phyloP scores from a whole-genome alignment of 2,113 vertebrate genomes.

The Suricata suricatta region DNA sequence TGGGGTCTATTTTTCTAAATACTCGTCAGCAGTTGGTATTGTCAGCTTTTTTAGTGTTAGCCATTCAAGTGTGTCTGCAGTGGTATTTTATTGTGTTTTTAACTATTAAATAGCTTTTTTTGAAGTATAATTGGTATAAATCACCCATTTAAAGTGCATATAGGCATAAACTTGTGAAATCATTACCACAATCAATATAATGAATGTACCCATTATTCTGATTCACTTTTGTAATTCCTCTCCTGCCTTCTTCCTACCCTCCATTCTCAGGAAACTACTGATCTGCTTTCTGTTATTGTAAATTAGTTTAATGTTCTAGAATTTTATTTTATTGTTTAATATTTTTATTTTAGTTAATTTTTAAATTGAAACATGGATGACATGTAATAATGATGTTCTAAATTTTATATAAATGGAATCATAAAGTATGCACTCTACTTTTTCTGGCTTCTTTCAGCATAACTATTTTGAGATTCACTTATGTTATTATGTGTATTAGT shows the following conservation, averaged over 20 bases:
- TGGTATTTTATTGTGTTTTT: neutral
- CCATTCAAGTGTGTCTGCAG: neutral
- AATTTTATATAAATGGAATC: constrained; percentile 17
- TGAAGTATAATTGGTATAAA: neutral
- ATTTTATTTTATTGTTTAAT: neutral
- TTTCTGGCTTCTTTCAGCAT: neutral
- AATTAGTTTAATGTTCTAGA: constrained; percentile 14
- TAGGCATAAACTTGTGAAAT: neutral
- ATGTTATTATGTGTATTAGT: neutral
- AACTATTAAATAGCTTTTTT: neutral
- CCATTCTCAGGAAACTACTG: neutral
- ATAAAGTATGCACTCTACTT: neutral
- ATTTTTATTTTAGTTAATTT: neutral
- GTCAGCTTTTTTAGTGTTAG: neutral
- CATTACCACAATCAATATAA: neutral
- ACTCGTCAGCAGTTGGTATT: neutral
- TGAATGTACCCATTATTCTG: neutral
- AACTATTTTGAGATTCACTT: constrained; percentile 27
- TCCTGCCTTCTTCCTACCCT: neutral
- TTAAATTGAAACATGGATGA: neutral
- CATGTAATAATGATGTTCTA: neutral
- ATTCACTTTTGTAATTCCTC: neutral
- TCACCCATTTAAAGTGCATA: neutral
- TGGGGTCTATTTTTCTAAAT: neutral
- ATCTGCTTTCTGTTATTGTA: neutral